Base-by-base conservation (phyloP, 2,113 vertebrate species). In the Thinocorus orbignyianus region DNA sequence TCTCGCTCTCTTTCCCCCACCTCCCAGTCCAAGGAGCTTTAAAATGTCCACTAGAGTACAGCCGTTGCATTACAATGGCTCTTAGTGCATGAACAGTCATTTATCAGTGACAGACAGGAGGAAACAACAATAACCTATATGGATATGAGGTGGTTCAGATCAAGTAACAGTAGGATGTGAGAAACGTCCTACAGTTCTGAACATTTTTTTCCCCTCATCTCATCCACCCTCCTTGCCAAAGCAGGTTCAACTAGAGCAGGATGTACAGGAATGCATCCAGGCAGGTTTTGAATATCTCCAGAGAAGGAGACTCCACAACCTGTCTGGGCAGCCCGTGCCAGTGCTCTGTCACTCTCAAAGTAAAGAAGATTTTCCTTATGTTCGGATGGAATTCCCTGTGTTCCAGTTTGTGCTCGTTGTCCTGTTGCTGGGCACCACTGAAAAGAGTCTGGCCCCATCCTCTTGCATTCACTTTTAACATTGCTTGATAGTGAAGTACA, bases 41-140 rank as follows among this genome's bases (percentile, higher is more conserved):
- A 46, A 61, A 76, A 57, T 48, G 37, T 48, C 61, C 86, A 26
- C 73, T 65, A 52, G 46, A 76, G 79, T 54, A 91, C 57, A 88
- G 73, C 82, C 72, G 28, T 81, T 68, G 44, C n/a, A 14, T 81
- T 89, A 68, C 54, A 68, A 61, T 52, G 85, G 60, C 80, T 55
- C 37, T 80, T 86, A 42, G 30, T 77, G 64, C 55, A 41, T 15
- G 33, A 55, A 10, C 58, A 74, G 37, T 84, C 68, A 79, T 92
- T 91, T 92, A 28, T 91, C 86, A 79, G 24, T 95, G 93, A 41
- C 58, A 69, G 76, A 66, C 2, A 92, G 65, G 48, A 87, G 81
- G 87, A 82, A 92, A 69, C 41, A 72, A 84, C 48, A 92, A 31
- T 89, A 92, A 94, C 73, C 66, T 84, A 52, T 55, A 61, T 79